Conservation (phyloP, 2,113 vertebrate genomes). For the Myodes glareolus region DNA sequence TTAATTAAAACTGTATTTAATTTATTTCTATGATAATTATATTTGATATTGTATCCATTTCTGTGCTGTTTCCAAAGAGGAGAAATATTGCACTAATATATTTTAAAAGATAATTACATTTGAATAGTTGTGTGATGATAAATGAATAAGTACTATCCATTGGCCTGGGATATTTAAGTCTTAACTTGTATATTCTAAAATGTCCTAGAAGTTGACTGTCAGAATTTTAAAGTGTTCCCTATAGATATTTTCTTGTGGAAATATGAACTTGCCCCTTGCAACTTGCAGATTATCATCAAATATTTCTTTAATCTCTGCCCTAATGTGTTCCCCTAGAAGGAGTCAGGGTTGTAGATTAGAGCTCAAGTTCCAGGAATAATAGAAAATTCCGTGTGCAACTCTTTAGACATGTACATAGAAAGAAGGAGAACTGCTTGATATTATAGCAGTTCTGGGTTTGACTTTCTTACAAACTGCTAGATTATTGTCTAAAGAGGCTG, state of each 20-base stretch:
- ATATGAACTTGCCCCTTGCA: neutral
- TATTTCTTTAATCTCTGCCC: neutral
- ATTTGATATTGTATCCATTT: neutral
- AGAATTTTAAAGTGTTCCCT: neutral
- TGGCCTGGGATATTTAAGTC: neutral
- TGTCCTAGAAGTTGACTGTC: neutral
- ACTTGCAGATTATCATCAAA: neutral
- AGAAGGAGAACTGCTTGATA: neutral
- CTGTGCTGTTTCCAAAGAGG: neutral
- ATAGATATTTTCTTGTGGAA: neutral
- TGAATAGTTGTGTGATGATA: neutral
- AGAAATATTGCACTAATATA: neutral
- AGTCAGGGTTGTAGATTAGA: neutral
- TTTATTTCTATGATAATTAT: slow-evolving; percentile 48
- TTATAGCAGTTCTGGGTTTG: neutral
- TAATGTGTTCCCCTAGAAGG: neutral
- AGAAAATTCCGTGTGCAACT: neutral
- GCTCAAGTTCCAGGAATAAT: neutral
- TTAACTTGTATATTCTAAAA: slow-evolving; percentile 17
- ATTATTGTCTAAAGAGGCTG: neutral
- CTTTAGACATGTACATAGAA: neutral
- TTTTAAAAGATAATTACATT: neutral
- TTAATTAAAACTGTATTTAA: slow-evolving; percentile 75
- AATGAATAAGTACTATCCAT: neutral
- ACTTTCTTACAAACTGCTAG: neutral